Evolutionary conservation across 2,113 vertebrate genomes (phyloP).

Genomic region (Heterochromis multidens): DNA sequence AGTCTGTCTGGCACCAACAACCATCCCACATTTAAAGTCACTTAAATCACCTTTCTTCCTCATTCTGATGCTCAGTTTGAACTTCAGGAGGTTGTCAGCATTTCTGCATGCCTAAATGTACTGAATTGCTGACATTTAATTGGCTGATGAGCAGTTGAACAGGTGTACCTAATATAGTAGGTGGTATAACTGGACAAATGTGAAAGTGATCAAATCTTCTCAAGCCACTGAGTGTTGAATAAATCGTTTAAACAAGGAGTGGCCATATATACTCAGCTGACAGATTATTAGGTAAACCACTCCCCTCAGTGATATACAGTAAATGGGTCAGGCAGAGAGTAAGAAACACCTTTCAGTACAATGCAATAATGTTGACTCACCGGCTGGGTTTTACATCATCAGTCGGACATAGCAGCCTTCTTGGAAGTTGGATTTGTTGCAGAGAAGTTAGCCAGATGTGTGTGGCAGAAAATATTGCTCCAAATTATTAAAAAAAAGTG

Average conservation of each 20-base stretch:
- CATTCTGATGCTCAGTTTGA: not conserved
- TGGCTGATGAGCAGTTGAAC: not conserved
- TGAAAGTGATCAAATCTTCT: not conserved
- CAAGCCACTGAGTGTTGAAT: not conserved
- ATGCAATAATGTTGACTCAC: not conserved
- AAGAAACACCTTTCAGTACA: not conserved
- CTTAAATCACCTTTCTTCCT: not conserved
- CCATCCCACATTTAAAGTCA: not conserved
- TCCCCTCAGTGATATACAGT: not conserved
- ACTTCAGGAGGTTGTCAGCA: not conserved
- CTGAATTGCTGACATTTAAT: not conserved
- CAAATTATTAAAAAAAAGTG: rapidly evolving
- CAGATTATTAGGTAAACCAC: not conserved
- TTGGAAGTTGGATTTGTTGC: not conserved
- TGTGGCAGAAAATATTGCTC: not conserved
- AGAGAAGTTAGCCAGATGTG: not conserved
- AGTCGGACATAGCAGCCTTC: not conserved
- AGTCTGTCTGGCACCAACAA: not conserved
- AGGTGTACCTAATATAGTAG: not conserved
- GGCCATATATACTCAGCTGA: not conserved
- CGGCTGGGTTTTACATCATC: not conserved
- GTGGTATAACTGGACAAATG: not conserved
- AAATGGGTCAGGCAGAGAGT: not conserved
- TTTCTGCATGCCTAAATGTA: not conserved
- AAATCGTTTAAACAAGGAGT: not conserved